These are phyloP conservation scores for Etheostoma spectabile DNA, from an alignment of 2,113 vertebrate species.

Conservation along the genomic window DNA sequence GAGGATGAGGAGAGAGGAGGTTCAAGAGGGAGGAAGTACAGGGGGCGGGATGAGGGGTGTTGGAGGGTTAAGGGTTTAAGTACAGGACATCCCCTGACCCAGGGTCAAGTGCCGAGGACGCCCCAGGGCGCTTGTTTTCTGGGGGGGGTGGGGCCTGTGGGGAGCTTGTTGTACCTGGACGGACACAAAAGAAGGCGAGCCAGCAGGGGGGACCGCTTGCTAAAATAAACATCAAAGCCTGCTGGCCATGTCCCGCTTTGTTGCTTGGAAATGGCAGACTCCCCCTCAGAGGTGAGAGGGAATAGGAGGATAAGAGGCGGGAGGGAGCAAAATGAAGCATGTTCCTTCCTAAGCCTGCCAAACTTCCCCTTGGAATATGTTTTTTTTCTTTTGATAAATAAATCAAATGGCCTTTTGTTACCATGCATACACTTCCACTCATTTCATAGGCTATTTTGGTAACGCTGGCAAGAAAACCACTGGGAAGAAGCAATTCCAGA, in stretches of 20 bases:
- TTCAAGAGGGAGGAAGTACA: conserved; percentile 34
- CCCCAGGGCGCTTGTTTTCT: conserved; percentile 68
- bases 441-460: conserved; percentile 17
- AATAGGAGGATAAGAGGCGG: conserved; percentile 24
- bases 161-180: conserved; percentile 86
- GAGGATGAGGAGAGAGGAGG: conserved; percentile 22
- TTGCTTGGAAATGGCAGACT: conserved; percentile 87
- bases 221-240: conserved; percentile 88
- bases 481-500: neutral
- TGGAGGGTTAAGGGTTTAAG: conserved; percentile 56
- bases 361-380: conserved; percentile 85
- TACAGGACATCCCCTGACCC: conserved; percentile 81
- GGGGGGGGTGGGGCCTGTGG: conserved; percentile 53
- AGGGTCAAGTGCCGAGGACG: conserved; percentile 54
- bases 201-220: conserved; percentile 83
- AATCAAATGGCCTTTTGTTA: conserved; percentile 83
- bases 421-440: conserved; percentile 57
- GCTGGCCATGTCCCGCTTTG: conserved; percentile 83
- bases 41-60: conserved; percentile 29
- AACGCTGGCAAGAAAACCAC: neutral
- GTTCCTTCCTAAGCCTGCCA: conserved; percentile 79
- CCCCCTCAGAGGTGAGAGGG: conserved; percentile 77
- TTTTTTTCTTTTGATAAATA: conserved; percentile 83
- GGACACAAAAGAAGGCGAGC: conserved; percentile 81
- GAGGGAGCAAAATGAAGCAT: conserved; percentile 80